phyloP scores from a whole-genome alignment of 1,140 invertebrate species.

The Neodiprion pinetum region DNA sequence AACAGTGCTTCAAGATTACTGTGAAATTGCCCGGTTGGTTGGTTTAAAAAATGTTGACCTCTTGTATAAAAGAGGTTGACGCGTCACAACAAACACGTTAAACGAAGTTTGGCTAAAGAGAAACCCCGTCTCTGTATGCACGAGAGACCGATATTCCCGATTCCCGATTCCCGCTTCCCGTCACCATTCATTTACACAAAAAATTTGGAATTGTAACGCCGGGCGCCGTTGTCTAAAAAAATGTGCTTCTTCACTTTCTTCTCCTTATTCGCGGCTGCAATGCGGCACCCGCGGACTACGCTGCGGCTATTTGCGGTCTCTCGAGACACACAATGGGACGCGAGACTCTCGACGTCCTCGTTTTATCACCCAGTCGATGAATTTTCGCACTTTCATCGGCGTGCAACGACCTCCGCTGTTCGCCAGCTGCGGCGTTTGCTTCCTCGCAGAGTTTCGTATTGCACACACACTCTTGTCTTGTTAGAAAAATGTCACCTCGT shows the following conservation, averaged over 20 bases:
- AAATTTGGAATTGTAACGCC: no score
- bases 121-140: no score
- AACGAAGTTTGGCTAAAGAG: background rate
- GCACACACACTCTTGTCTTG: no score
- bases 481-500: no score
- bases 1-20: background rate
- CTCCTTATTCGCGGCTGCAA: no score
- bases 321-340: background rate
- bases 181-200: background rate
- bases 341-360: background rate
- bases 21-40: background rate
- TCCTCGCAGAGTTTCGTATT: no score
- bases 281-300: no score
- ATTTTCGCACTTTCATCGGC: background rate
- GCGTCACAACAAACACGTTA: background rate
- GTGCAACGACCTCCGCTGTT: background rate
- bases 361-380: background rate
- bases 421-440: background rate
- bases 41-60: background rate
- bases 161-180: background rate
- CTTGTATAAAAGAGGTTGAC: background rate
- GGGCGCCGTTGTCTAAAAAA: no score
- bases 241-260: no score
- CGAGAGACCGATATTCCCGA: no score
- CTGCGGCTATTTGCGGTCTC: background rate